phyloP scores from a whole-genome alignment of 2,113 vertebrate genomes.

The Chaetodon trifascialis region DNA sequence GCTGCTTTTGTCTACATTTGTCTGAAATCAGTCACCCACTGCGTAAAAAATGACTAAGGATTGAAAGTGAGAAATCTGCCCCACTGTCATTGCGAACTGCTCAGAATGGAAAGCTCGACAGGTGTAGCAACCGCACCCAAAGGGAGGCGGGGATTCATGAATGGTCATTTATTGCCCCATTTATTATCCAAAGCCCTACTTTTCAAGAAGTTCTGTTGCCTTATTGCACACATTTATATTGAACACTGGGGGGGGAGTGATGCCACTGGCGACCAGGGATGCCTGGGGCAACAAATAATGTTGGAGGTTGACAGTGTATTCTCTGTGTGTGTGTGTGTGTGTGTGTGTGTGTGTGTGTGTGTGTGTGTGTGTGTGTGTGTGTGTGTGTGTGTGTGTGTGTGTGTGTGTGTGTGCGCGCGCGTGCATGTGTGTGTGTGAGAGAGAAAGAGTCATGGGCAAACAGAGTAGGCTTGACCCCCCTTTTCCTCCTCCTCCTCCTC shows the following conservation, averaged over 20 bases:
- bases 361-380: background rate
- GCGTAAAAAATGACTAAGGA: background rate
- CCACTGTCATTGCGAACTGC: background rate
- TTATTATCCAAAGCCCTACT: constrained; percentile 24
- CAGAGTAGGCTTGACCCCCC: background rate
- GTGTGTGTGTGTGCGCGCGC: background rate
- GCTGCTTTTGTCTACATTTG: background rate
- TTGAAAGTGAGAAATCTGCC: background rate
- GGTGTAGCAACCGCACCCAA: background rate
- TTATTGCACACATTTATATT: constrained; percentile 49
- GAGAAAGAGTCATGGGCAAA: background rate
- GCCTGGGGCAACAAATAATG: background rate
- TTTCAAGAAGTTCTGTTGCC: constrained; percentile 45
- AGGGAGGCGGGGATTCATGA: background rate
- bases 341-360: background rate
- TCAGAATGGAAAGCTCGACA: constrained; percentile 14
- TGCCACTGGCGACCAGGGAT: background rate
- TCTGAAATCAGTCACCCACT: background rate
- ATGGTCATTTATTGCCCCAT: background rate
- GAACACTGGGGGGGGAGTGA: background rate
- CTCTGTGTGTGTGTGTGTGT: constrained; percentile 1
- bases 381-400: constrained; percentile 2
- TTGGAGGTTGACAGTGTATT: constrained; percentile 13
- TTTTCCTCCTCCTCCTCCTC: too few relatives aligned
- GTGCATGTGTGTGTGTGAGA: background rate